Conservation (phyloP, 2,113 vertebrate genomes). For the Vulpes lagopus region DNA sequence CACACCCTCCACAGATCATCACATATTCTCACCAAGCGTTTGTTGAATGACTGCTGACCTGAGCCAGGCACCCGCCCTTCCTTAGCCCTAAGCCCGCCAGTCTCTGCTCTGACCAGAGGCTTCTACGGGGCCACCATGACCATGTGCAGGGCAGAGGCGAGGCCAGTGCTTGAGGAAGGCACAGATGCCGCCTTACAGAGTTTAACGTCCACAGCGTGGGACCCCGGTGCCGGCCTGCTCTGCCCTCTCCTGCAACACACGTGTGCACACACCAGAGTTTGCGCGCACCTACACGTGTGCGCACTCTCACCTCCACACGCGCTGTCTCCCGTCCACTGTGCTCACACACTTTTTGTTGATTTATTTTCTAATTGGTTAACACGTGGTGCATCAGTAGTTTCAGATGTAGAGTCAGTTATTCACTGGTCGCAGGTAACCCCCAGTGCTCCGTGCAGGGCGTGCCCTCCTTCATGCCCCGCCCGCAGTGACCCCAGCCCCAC, state of each 20-base stretch:
- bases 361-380: neutral
- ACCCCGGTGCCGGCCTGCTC: neutral
- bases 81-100: neutral
- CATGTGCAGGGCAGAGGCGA: neutral
- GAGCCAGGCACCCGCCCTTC: fast-evolving
- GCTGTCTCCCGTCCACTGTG: neutral
- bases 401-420: neutral
- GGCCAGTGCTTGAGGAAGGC: fast-evolving
- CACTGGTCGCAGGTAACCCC: neutral
- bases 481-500: neutral
- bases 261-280: too few relatives aligned
- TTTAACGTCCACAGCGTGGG: neutral
- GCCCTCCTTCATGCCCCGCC: neutral
- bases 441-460: neutral
- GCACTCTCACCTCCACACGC: too few relatives aligned
- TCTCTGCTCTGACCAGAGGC: neutral
- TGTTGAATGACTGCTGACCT: neutral
- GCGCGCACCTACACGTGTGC: too few relatives aligned
- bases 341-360: neutral
- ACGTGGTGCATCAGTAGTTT: neutral
- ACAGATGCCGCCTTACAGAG: neutral
- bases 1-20: neutral
- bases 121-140: neutral
- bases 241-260: too few relatives aligned
- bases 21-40: neutral